Percentiles rank a stretch among this genome's conserved stretches.
Conservation (phyloP, 92 coral and sea anemone genomes). For the Palythoa grandis region DNA sequence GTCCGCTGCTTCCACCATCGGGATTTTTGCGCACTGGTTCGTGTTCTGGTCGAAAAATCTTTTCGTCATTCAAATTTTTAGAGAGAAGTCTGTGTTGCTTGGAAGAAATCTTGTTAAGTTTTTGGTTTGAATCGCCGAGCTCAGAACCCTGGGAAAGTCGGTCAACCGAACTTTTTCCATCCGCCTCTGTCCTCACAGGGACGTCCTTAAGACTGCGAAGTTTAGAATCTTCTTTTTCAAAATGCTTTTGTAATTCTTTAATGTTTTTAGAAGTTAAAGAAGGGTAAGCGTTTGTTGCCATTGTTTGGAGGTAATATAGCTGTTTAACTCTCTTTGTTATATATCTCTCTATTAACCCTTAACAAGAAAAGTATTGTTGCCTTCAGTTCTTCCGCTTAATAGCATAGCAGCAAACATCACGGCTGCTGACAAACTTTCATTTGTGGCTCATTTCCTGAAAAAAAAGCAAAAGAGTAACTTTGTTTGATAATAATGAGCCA, state of each 20-base stretch:
- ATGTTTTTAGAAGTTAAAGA: constrained; percentile 25
- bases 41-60: constrained; percentile 19
- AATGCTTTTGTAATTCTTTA: constrained; percentile 24
- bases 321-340: neutral
- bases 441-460: neutral
- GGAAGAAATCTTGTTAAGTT: neutral
- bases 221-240: constrained; percentile 8
- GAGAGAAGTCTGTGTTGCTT: neutral
- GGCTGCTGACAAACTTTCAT: neutral
- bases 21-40: constrained; percentile 30
- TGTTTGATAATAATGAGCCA: too few relatives aligned
- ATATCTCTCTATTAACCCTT: neutral
- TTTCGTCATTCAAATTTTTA: neutral
- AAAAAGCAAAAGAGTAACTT: neutral
- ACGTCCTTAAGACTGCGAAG: neutral
- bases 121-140: neutral
- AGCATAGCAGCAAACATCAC: neutral
- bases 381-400: neutral
- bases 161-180: constrained; percentile 33
- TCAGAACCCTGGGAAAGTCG: constrained; percentile 11
- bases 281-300: constrained; percentile 7
- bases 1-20: constrained; percentile 26
- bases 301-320: neutral
- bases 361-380: neutral
- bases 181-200: constrained; percentile 30